Conservation (phyloP, 2,797 vertebrate species). For the Phalloptychus januarius region DNA sequence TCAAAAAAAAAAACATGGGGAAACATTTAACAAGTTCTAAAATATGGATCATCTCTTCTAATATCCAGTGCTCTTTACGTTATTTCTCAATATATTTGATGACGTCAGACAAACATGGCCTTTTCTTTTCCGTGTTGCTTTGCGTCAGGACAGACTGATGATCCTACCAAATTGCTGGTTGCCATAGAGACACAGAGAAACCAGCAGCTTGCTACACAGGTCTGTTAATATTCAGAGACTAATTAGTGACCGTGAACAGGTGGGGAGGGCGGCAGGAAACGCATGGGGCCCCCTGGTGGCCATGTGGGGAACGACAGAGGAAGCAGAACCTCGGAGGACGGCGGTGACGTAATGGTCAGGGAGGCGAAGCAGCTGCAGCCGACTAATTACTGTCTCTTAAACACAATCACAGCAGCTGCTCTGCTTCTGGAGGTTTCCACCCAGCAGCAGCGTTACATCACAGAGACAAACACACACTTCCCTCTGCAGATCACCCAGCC, state of each 20-base stretch:
- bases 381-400: conserved; percentile 3
- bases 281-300: conserved; percentile 7
- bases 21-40: not conserved
- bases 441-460: conserved; percentile 16
- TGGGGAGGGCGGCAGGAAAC: conserved; percentile 10
- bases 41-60: not conserved
- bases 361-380: not conserved
- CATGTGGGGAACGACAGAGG: conserved; percentile 18
- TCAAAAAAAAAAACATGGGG: too few relatives aligned
- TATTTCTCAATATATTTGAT: not conserved
- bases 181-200: not conserved
- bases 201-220: not conserved
- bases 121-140: too few relatives aligned
- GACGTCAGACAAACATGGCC: too few relatives aligned
- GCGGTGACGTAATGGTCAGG: not conserved
- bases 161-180: not conserved
- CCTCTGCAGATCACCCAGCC: too few relatives aligned
- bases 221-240: not conserved
- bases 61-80: not conserved
- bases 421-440: not conserved
- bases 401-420: conserved; percentile 15
- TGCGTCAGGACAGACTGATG: not conserved
- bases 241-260: conserved; percentile 5
- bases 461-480: too few relatives aligned
- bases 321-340: not conserved